A percentile compares a stretch with the other conserved stretches of the same genome.
Conservation (phyloP, 2,797 vertebrate species). For the Taenioides sp. region DNA sequence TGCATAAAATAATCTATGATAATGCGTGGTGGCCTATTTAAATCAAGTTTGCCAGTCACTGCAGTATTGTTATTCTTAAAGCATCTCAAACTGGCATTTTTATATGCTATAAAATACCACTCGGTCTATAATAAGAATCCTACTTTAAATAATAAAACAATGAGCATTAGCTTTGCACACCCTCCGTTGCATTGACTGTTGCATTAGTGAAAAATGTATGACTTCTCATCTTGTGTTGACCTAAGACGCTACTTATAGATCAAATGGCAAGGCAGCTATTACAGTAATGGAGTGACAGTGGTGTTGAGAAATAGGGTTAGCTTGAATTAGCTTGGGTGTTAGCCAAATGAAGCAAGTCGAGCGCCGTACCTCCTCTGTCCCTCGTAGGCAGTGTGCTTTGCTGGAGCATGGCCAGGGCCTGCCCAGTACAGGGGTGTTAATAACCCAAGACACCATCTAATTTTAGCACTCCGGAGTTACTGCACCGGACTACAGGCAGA, state of each 20-base stretch:
- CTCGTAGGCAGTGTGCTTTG: slow-evolving; percentile 48
- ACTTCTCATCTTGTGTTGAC: slow-evolving; percentile 17
- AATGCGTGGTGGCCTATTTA: neutral
- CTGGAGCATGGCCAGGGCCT: slow-evolving; percentile 59
- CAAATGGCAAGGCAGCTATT: slow-evolving; percentile 18
- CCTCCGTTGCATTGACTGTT: neutral
- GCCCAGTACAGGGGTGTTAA: slow-evolving; percentile 59
- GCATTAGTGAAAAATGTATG: slow-evolving; percentile 7
- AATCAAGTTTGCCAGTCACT: neutral
- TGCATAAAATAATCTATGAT: neutral
- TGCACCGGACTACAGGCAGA: slow-evolving; percentile 19
- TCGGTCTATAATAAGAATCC: neutral
- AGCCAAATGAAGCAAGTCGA: slow-evolving; percentile 34
- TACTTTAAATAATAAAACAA: slow-evolving; percentile 6
- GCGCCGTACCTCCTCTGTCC: slow-evolving; percentile 18
- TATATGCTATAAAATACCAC: neutral
- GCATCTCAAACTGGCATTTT: neutral
- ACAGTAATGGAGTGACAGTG: slow-evolving; percentile 18
- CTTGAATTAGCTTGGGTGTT: slow-evolving; percentile 30
- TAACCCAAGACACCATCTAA: slow-evolving; percentile 60
- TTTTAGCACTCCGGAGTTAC: slow-evolving; percentile 48
- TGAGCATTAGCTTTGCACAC: neutral
- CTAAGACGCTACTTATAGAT: slow-evolving; percentile 23
- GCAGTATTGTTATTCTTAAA: neutral
- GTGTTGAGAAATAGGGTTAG: slow-evolving; percentile 37